Percentiles rank a stretch among this genome's conserved stretches.
These are phyloP conservation scores for Toxotes lorentzi DNA, from an alignment of 2,797 vertebrate genomes.

Conservation along the genomic window DNA sequence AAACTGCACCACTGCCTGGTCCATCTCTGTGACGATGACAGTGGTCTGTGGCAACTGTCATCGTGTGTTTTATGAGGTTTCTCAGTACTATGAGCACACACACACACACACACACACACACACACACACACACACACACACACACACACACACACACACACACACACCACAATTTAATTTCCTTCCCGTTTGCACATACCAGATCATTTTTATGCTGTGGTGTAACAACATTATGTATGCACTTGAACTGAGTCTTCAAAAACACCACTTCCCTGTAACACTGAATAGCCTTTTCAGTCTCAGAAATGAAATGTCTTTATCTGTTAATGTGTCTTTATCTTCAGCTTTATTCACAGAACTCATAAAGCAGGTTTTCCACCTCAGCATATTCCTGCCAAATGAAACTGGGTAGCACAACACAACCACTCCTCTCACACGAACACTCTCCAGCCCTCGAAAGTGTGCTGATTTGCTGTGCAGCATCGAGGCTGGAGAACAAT, in stretches of 20 bases:
- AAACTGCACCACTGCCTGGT: not conserved
- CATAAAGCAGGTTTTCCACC: not conserved
- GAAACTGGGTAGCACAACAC: not conserved
- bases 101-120: too few relatives aligned
- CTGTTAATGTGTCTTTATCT: not conserved
- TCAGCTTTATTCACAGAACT: not conserved
- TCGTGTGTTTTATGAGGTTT: not conserved
- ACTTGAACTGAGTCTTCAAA: not conserved
- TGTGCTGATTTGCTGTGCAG: accelerated
- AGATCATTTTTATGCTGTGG: not conserved
- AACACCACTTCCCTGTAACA: not conserved
- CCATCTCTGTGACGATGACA: too few relatives aligned
- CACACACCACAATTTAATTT: not conserved
- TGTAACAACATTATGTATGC: not conserved
- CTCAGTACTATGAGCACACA: too few relatives aligned
- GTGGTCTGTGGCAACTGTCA: not conserved
- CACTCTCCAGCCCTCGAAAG: not conserved
- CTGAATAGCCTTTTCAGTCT: not conserved
- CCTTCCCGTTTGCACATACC: not conserved
- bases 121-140: too few relatives aligned
- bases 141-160: too few relatives aligned
- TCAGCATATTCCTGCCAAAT: not conserved
- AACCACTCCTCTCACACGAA: not conserved
- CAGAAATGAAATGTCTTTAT: not conserved
- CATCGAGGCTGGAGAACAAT: not conserved